These are phyloP conservation scores for Adineta ricciae DNA, from an alignment of 2,888 invertebrate species.

Conservation along the genomic window DNA sequence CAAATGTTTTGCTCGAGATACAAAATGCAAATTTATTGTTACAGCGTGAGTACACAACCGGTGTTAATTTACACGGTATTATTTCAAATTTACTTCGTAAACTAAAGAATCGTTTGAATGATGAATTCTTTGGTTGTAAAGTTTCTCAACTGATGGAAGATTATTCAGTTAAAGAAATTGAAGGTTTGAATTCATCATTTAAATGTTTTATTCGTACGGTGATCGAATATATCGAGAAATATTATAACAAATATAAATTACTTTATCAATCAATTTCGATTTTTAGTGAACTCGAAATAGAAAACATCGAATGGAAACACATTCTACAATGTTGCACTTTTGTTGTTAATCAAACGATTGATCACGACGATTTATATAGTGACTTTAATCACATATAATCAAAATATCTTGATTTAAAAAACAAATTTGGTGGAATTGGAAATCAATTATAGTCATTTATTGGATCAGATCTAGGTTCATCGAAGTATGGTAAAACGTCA, in stretches of 20 bases:
- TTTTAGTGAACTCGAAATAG: background rate
- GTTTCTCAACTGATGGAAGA: too few relatives aligned
- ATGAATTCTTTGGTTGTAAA: background rate
- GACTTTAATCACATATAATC: background rate
- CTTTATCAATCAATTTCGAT: too few relatives aligned
- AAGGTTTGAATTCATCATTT: too few relatives aligned
- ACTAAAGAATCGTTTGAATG: background rate
- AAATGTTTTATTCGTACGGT: too few relatives aligned
- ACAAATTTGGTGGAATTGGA: background rate
- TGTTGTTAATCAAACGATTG: background rate
- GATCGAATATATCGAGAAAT: too few relatives aligned
- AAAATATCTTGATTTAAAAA: background rate
- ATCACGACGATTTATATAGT: background rate
- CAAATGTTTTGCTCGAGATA: background rate
- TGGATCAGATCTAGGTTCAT: background rate
- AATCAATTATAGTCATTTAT: background rate
- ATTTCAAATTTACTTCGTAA: background rate
- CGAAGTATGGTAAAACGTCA: too few relatives aligned
- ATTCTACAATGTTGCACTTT: background rate
- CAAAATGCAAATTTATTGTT: conserved; percentile 1
- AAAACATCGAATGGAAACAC: background rate
- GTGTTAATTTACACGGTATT: background rate
- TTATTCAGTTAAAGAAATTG: too few relatives aligned
- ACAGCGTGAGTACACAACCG: background rate
- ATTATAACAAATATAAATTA: too few relatives aligned